A percentile compares a stretch with the other conserved stretches of the same genome.
phyloP scores from a whole-genome alignment of 2,113 vertebrate species.

The Choloepus hoffmanni region DNA sequence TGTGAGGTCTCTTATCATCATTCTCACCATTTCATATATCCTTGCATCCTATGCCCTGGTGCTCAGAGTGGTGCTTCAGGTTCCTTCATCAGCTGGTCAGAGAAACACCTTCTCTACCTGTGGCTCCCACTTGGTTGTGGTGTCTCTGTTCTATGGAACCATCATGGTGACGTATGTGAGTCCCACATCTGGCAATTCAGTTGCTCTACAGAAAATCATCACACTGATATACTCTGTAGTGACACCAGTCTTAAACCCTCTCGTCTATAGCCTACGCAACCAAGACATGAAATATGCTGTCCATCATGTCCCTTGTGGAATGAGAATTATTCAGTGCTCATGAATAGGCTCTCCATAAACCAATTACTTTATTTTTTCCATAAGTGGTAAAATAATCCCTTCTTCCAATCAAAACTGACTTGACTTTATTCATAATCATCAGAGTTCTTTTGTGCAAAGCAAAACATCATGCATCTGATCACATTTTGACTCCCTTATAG shows the following conservation, averaged over 20 bases:
- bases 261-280: slow-evolving; percentile 60
- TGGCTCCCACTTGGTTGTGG: slow-evolving; percentile 62
- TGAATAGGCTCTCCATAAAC: slow-evolving; percentile 25
- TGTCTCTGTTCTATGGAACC: slow-evolving; percentile 65
- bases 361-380: not conserved
- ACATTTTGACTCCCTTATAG: not conserved
- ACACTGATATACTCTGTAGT: slow-evolving; percentile 48
- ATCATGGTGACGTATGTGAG: slow-evolving; percentile 61
- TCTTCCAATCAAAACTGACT: not conserved
- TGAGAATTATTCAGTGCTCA: not conserved
- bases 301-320: not conserved
- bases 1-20: slow-evolving; percentile 30
- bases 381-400: not conserved
- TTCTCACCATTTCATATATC: slow-evolving; percentile 50
- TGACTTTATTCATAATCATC: not conserved
- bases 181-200: slow-evolving; percentile 30
- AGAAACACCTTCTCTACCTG: slow-evolving; percentile 70
- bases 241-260: slow-evolving; percentile 34
- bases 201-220: slow-evolving; percentile 22
- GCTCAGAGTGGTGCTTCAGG: slow-evolving; percentile 16
- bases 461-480: slow-evolving; percentile 25
- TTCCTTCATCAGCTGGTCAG: slow-evolving; percentile 38
- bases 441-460: not conserved
- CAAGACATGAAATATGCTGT: slow-evolving; percentile 57
- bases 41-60: slow-evolving; percentile 57